A percentile compares a stretch with the other conserved stretches of the same genome.
Evolutionary conservation across 2,113 vertebrate genomes (phyloP).

Genomic region (Laterallus jamaicensis): DNA sequence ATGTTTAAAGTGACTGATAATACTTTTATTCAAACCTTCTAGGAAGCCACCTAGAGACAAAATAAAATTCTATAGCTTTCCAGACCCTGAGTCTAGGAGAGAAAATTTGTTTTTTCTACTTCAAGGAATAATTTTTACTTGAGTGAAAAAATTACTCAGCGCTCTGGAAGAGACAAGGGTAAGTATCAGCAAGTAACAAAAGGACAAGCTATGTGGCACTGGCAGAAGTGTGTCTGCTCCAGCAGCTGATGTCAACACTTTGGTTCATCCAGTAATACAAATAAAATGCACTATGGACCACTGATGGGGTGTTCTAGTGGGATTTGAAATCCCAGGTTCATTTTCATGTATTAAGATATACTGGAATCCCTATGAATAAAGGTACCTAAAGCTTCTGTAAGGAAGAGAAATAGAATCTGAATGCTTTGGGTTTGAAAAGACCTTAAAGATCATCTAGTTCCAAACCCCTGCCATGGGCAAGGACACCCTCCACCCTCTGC

Average conservation of each 20-base stretch:
- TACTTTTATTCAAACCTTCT: background rate
- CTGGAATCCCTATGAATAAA: background rate
- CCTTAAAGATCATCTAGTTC: too few relatives aligned
- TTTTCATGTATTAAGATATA: background rate
- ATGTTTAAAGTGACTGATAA: background rate
- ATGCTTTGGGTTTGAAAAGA: too few relatives aligned
- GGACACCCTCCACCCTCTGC: too few relatives aligned
- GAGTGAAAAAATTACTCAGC: background rate
- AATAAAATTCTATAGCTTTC: background rate
- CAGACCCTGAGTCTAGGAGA: background rate
- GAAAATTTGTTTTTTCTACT: background rate
- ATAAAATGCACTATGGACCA: background rate
- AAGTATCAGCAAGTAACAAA: background rate
- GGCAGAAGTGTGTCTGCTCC: background rate
- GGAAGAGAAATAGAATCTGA: background rate
- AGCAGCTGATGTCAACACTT: background rate
- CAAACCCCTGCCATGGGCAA: too few relatives aligned
- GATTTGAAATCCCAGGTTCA: background rate
- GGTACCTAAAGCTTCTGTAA: background rate
- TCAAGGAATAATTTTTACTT: background rate
- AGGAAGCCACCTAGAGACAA: background rate
- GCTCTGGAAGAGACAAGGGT: background rate
- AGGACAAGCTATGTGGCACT: background rate
- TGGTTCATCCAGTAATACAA: background rate
- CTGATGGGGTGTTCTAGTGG: background rate